Percentiles rank a stretch among this genome's conserved stretches.
phyloP scores from a whole-genome alignment of 2,113 vertebrate genomes.

The Silurus asotus region DNA sequence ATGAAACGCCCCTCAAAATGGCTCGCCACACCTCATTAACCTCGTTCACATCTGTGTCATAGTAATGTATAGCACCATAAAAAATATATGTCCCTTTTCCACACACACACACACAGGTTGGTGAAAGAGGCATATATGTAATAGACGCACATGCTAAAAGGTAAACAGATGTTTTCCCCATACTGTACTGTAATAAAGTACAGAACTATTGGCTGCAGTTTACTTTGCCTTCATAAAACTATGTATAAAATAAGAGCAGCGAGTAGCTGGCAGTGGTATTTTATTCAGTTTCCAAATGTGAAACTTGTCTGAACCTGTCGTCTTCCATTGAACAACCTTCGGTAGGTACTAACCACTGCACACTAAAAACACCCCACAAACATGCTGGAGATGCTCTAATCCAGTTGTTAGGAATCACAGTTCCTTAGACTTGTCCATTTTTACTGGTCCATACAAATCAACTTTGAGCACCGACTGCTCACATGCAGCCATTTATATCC shows the following conservation, averaged over 20 bases:
- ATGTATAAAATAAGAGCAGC: neutral
- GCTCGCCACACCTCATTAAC: neutral
- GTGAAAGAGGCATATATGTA: neutral
- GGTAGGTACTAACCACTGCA: too few relatives aligned
- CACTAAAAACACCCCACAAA: too few relatives aligned
- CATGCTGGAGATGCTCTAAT: too few relatives aligned
- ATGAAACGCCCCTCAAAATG: neutral
- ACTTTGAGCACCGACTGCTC: too few relatives aligned
- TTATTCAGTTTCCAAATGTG: too few relatives aligned
- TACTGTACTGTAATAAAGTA: neutral
- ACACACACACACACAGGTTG: neutral
- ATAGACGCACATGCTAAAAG: neutral
- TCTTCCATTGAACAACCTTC: too few relatives aligned
- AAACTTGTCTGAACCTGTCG: too few relatives aligned
- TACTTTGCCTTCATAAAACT: neutral
- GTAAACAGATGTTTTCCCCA: neutral
- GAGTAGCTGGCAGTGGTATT: too few relatives aligned
- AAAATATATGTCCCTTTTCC: neutral
- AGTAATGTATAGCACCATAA: neutral
- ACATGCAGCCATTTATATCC: too few relatives aligned
- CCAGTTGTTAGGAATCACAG: too few relatives aligned
- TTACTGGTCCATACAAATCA: too few relatives aligned
- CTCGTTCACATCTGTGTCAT: constrained; percentile 20
- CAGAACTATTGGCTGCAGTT: neutral
- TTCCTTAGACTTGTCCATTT: too few relatives aligned